Base-by-base conservation (phyloP, 2,113 vertebrate species). In the Orycteropus afer region DNA sequence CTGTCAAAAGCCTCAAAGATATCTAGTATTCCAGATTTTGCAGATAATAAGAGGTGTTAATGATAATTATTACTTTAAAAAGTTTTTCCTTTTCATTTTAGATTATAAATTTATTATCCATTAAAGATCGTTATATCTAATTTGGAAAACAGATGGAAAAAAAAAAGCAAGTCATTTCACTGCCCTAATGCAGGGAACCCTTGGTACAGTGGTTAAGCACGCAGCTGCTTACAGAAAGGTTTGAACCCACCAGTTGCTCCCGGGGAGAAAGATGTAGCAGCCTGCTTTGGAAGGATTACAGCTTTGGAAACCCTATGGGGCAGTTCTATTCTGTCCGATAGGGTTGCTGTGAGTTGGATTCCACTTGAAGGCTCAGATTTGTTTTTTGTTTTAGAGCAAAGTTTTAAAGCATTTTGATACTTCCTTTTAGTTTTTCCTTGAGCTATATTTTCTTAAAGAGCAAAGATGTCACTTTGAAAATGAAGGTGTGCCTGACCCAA, bases 1-100 rank as follows among this genome's bases (percentile, higher is more conserved):
- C n/a, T 65, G 82, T 63, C 32, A 73, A 83, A 95, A 92, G 61
- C 59, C 59, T 95, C 45, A 76, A 80, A 88, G 59, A 63, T 23
- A 92, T 5, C 13, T 71, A 63, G 22, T 9, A 20, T 37, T 89
- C 80, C 76, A 25, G 17, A 57, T 87, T 86, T 76, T 73, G 77
- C 34, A 9, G 47, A n/a, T 67, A 61, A 84, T 76, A 77, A 74
- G 40, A 11, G 27, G 32, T 81, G 86, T 91, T 93, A 95, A 87
- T 82, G 67, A 76, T 45, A 57, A 78, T 73, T 71, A 81, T 76
- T 61, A 61, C 34, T 59, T 20, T 5, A 7, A 17, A 91, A 86
- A 53, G 29, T 2, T 20, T 82, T 86, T 94, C 20, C 78, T 61
- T 87, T 93, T 55, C 10, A 87, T 55, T 89, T 90, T 89, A 92